Percentiles rank a stretch among this genome's conserved stretches.
phyloP scores from a whole-genome alignment of 2,888 invertebrate species.

The Drosophila atroscutellata region DNA sequence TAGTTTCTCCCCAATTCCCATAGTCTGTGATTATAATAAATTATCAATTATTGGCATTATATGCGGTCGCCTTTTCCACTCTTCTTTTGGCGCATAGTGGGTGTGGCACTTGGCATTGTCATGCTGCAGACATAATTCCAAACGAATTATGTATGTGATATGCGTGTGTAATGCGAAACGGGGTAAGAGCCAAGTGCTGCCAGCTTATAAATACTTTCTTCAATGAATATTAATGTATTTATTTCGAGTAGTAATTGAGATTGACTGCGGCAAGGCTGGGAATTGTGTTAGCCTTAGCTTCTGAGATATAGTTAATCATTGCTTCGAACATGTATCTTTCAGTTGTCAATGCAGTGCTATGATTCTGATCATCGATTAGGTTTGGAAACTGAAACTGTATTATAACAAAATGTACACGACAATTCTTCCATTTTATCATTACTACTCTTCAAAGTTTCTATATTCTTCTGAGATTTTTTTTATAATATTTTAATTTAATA shows the following conservation, averaged over 20 bases:
- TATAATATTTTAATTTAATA: too few species aligned
- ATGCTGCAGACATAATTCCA: slow-evolving; percentile 74
- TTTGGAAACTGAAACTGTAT: too few species aligned
- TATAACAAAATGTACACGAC: not conserved
- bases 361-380: not conserved
- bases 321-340: not conserved
- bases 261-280: slow-evolving; percentile 12
- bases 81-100: slow-evolving; percentile 20
- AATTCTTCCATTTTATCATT: not conserved
- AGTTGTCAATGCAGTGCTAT: not conserved
- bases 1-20: slow-evolving; percentile 47
- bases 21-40: slow-evolving; percentile 74
- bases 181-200: slow-evolving; percentile 20
- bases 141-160: slow-evolving; percentile 68
- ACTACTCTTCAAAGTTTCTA: not conserved
- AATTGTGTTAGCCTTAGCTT: not conserved
- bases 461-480: too few species aligned
- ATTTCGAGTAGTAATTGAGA: slow-evolving; percentile 19
- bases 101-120: slow-evolving; percentile 61
- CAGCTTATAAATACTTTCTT: slow-evolving; percentile 40
- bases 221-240: slow-evolving; percentile 53
- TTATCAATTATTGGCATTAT: slow-evolving; percentile 79
- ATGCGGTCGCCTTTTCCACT: slow-evolving; percentile 33
- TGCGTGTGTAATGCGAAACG: slow-evolving; percentile 36
- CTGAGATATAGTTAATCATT: not conserved